Base-by-base conservation (phyloP, 2,113 vertebrate genomes). In the Clinocottus analis region DNA sequence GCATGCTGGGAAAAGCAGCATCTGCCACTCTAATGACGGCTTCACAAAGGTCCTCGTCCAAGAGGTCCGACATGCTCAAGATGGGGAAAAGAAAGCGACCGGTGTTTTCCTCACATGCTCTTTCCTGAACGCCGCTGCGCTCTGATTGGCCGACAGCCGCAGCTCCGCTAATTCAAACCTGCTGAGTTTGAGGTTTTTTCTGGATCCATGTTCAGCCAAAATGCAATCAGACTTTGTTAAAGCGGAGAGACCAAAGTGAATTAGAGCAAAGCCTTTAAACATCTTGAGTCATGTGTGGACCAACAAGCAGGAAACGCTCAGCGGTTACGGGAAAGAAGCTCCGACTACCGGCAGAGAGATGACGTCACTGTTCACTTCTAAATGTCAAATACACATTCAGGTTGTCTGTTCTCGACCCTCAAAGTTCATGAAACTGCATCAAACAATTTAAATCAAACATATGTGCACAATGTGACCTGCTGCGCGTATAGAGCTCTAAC, bases 171-270 rank as follows among this genome's bases (percentile, higher is more conserved):
- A 63, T 73, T 63, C 31, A 41, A 78, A 74, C 58, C 47, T 63
- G 67, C 72, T 63, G 72, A 33, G 61, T 33, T 33, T 35, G 12
- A 67, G 39, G n/a, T 39, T 75, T 39, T 75, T 70, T 80, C 72
- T 72, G 61, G 27, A 39, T 45, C 11, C 45, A 27, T 17, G n/a
- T 13, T 27, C 17, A 21, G 83, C 68, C 73, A 73, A 73, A 68
- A 60, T 10, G 58, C 62, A 85, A 72, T 73, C 37, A 64, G 49
- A 35, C 37, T 43, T 29, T 49, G 72, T 55, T 64, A 23, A 69
- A 58, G 68, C 23, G 63, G 39, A 63, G 19, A 17, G 39, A 55
- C 13, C 35, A n/a, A 80, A 67, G 21, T 43, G 7, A 23, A 51
- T 41, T 37, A 17, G 53, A 62, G 43, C 10, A 1, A 60, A 75